Evolutionary conservation across 2,797 vertebrate genomes (phyloP), one percentile per base, ranked within the genome.

Genomic region (Malurus splendens): DNA sequence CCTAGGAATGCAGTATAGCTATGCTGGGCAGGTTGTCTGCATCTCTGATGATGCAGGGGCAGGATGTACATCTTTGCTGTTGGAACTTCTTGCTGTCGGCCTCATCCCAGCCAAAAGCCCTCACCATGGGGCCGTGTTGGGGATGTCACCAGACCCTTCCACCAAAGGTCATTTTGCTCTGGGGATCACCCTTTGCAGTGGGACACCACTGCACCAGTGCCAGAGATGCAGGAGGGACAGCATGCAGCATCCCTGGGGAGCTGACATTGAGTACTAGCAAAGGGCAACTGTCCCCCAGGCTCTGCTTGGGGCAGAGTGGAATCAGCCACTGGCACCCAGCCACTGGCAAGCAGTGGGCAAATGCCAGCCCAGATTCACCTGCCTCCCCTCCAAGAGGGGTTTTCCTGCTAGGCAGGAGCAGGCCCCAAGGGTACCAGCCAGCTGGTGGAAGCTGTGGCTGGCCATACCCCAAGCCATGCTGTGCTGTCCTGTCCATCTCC

Each of bases 111-210:
- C 38, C 7, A 6, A 2, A 14, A 32, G 22, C 45, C 11, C 13
- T 78, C 2, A 7, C 12, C 14, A 4, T 18, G 33, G 38, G 70
- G 70, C 36, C 0, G 0, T 3, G 0, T 0, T 20, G 39, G 15
- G 18, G 2, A 13, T 44, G 50, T 64, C 28, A 7, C 4, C 56
- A 70, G 57, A 70, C 9, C 18, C 47, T 79, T 64, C 67, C 25
- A 42, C n/a, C 32, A 38, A 32, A 72, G 39, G 38, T 14, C 1
- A 0, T 60, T 79, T 87, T 56, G 13, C 41, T 33, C 41, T n/a
- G 25, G 42, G n/a, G 14, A 60, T 67, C 50, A 38, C 24, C 36
- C 22, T 45, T 45, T 13, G 30, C 25, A 11, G 4, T 9, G 47
- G 27, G 36, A 54, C 18, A 74, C 25, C 4, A 25, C 38, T 36